Conservation (phyloP, 2,113 vertebrate species). For the Cnemophilus loriae region DNA sequence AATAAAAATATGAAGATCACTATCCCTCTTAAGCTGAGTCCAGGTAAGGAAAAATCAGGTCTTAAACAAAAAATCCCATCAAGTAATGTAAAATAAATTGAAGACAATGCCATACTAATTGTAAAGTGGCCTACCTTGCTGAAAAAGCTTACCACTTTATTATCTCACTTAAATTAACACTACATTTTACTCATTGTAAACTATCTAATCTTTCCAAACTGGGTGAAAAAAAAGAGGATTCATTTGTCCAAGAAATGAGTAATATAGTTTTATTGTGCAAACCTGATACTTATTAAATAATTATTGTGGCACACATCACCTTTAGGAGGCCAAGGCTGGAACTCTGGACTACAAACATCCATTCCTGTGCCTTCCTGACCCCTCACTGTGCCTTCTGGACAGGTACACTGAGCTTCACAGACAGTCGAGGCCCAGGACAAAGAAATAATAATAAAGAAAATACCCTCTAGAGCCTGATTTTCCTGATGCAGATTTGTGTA, state of each 20-base stretch:
- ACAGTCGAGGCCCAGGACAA: background rate
- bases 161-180: background rate
- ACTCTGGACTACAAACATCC: background rate
- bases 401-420: background rate
- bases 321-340: background rate
- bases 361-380: background rate
- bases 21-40: background rate
- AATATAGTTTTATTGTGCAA: background rate
- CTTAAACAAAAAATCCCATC: background rate
- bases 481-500: background rate
- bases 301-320: background rate
- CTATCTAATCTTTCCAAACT: background rate
- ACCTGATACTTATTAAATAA: background rate
- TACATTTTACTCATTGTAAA: background rate
- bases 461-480: background rate
- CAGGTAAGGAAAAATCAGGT: background rate
- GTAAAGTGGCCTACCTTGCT: background rate
- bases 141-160: background rate
- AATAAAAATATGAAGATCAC: background rate
- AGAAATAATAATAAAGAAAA: background rate
- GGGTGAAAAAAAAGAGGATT: background rate
- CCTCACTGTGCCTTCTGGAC: background rate
- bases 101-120: background rate
- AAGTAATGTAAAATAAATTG: background rate
- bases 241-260: background rate